Percentiles rank a stretch among this genome's conserved stretches.
phyloP scores from a whole-genome alignment of 1,140 invertebrate species.

The Saccostrea glomerata region DNA sequence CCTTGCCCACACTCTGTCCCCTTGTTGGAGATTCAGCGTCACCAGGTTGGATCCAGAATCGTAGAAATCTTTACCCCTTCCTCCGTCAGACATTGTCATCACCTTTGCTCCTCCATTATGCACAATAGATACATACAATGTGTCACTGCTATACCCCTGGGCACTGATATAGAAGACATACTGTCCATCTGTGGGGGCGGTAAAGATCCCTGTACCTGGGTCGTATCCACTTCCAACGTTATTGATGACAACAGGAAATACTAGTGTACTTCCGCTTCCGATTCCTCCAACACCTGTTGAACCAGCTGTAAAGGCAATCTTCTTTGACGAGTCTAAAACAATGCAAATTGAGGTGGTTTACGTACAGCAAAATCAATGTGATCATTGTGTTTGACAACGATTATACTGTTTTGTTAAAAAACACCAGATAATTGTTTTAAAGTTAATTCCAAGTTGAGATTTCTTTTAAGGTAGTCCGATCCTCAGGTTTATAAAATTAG shows the following conservation, averaged over 20 bases:
- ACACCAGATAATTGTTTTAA: too few species aligned
- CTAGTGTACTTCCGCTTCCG: background rate
- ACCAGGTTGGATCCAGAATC: background rate
- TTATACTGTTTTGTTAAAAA: too few species aligned
- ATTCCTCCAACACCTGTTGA: background rate
- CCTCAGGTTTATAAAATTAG: too few species aligned
- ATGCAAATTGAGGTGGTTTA: too few species aligned
- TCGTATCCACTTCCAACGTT: conserved; percentile 4
- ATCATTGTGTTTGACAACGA: too few species aligned
- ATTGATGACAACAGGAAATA: background rate
- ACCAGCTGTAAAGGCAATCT: background rate
- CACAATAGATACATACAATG: background rate
- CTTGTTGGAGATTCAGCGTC: background rate
- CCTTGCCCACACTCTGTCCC: background rate
- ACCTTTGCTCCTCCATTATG: background rate
- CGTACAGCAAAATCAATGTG: too few species aligned
- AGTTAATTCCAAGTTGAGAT: too few species aligned
- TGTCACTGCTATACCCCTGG: background rate
- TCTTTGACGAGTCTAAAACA: background rate
- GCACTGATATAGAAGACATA: background rate
- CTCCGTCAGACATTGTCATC: conserved; percentile 14
- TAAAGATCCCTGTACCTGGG: background rate
- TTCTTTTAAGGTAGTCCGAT: too few species aligned
- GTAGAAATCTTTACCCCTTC: conserved; percentile 20
- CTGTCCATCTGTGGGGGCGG: background rate